Percentiles rank a stretch among this genome's conserved stretches.
These are phyloP conservation scores for Scaptomyza tumidula DNA, from an alignment of 2,888 invertebrate species.

Conservation along the genomic window DNA sequence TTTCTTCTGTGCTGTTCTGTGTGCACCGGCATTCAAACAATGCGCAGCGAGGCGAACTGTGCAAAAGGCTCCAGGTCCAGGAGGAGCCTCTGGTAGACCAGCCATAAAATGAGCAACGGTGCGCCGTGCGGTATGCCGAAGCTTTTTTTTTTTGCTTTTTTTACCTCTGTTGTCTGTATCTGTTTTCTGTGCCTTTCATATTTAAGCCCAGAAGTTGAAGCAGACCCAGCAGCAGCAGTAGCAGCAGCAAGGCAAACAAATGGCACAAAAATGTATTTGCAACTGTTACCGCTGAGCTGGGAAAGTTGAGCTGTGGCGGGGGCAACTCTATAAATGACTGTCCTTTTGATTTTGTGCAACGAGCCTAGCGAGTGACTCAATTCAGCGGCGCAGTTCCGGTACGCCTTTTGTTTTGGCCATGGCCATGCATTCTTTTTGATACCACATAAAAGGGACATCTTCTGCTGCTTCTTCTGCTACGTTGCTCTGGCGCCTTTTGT, in stretches of 20 bases:
- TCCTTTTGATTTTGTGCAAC: slow-evolving; percentile 82
- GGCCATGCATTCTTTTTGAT: slow-evolving; percentile 51
- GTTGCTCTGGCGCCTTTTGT: slow-evolving; percentile 56
- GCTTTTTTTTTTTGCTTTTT: slow-evolving; percentile 43
- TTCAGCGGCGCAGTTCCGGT: slow-evolving; percentile 67
- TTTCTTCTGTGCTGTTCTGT: slow-evolving; percentile 9
- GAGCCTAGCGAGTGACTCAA: slow-evolving; percentile 81
- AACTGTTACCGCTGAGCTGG: slow-evolving; percentile 59
- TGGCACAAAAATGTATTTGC: slow-evolving; percentile 79
- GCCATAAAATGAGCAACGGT: slow-evolving; percentile 77
- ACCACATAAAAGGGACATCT: slow-evolving; percentile 41
- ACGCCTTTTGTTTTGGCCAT: slow-evolving; percentile 54
- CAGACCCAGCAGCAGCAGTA: slow-evolving; percentile 8
- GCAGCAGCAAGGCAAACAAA: slow-evolving; percentile 63
- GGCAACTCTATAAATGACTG: slow-evolving; percentile 80
- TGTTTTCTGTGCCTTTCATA: slow-evolving; percentile 65
- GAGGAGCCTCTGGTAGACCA: slow-evolving; percentile 33
- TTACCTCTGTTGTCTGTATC: slow-evolving; percentile 26
- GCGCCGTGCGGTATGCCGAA: slow-evolving; percentile 75
- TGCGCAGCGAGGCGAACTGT: slow-evolving; percentile 60
- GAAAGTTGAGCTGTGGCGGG: not conserved
- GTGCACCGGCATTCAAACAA: slow-evolving; percentile 70
- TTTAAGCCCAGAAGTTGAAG: slow-evolving; percentile 50
- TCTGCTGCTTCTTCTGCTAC: slow-evolving; percentile 25
- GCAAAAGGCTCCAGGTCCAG: slow-evolving; percentile 59